Percentiles rank a stretch among this genome's conserved stretches.
These are phyloP conservation scores for Zaprionus vittiger DNA, from an alignment of 1,140 invertebrate genomes.

Conservation along the genomic window DNA sequence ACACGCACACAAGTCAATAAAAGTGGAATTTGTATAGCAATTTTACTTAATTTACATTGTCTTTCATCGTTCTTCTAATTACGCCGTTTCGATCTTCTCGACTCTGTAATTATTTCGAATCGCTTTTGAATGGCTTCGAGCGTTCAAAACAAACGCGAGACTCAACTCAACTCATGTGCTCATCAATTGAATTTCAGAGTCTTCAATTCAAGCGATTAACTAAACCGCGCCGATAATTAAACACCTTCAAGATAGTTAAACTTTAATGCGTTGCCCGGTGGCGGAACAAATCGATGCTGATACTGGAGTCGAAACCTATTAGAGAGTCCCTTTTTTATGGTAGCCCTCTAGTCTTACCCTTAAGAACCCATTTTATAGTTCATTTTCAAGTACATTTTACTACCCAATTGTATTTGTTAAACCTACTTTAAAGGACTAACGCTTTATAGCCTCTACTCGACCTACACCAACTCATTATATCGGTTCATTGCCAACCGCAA, in stretches of 20 bases:
- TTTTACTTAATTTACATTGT: conserved; percentile 66
- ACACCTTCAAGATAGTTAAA: conserved; percentile 2
- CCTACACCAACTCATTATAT: neutral
- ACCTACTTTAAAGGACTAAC: neutral
- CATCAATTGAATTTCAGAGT: neutral
- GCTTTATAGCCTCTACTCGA: neutral
- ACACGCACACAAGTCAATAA: conserved; percentile 68
- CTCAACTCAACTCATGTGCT: neutral
- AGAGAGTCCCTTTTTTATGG: neutral
- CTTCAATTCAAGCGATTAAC: neutral
- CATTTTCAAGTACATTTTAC: neutral
- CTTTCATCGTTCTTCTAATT: conserved; percentile 42
- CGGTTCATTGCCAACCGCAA: neutral
- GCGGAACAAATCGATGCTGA: conserved; percentile 2
- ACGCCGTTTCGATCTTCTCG: conserved; percentile 26
- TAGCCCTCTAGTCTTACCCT: neutral
- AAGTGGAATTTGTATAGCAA: conserved; percentile 64
- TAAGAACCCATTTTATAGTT: neutral
- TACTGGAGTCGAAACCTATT: no score
- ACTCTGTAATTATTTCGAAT: conserved; percentile 41
- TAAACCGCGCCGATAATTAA: no score
- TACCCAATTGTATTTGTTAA: neutral
- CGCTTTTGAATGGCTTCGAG: conserved; percentile 17
- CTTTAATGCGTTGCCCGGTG: neutral
- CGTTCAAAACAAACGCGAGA: conserved; percentile 19